Base-by-base conservation (phyloP, 2,888 invertebrate species). In the Acanthosepion esculentum region DNA sequence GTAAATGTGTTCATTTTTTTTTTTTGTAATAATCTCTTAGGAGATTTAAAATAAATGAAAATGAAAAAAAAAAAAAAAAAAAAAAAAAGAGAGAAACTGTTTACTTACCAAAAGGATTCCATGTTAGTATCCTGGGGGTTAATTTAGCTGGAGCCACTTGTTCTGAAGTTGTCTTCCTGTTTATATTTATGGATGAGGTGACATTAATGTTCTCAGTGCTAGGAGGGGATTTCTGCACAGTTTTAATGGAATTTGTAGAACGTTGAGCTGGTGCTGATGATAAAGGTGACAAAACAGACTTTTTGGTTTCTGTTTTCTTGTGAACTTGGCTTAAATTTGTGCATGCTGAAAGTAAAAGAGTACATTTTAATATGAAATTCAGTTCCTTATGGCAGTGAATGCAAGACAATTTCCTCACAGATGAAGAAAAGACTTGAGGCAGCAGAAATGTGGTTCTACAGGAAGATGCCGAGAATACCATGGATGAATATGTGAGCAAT, bases 41-140 rank as follows among this genome's bases (percentile, higher is more conserved):
- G n/a, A n/a, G 64, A 64, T 64, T 5, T 64, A 5, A 26, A 23
- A 64, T 50, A 64, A 20, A 64, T 64, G 26, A 6, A 64, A 64
- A n/a, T n/a, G n/a, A 50, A 50, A 50, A 50, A 50, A 15, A 12
- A 3, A 50, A 50, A 50, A 50, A 3, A 50, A 10, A 50, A 0
- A 12, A 50, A 50, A 15, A 50, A 7, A 50, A 50, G 15, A n/a
- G n/a, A n/a, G 15, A 93, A 93, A 93, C 20, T 26, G 8, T 50
- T 53, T n/a, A 26, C 93, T 93, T 93, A 93, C 93, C 29, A 53
- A n/a, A 41, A 93, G 93, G 93, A 48, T 12, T 93, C n/a, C 50
- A 50, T 26, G 53, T 50, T 33, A 6, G 93, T 3, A n/a, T 48
- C 53, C 53, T 93, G 12, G 53, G n/a, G 50, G 93, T 26, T n/a